Base-by-base conservation (phyloP, 2,797 vertebrate species). In the Eulemur albifrons region DNA sequence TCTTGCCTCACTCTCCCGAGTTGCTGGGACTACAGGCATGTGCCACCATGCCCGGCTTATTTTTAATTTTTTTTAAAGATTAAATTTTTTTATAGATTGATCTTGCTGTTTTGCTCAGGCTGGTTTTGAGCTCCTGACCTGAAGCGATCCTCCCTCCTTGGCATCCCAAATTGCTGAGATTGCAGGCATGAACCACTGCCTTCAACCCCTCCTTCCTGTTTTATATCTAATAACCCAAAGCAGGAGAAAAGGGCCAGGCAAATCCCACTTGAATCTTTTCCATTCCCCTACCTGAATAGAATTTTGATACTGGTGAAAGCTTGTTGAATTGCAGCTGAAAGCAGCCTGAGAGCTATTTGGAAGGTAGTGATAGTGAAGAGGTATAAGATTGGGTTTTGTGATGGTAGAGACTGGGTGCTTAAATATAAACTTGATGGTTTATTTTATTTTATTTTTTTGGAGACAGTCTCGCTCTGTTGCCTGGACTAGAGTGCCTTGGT, bases 161-260 rank as follows among this genome's bases (percentile, higher is more conserved):
- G 32, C 32, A 17, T n/a, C 32, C 63, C 32, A 65, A 65, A 17
- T 17, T 65, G 63, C 63, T 65, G 32, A 65, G 63, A 65, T 65
- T 18, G 9, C 15, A 65, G 32, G 63, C 17, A 17, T 65, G 63
- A n/a, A 32, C 15, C 63, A n/a, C 63, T 8, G 11, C 57, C 57
- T 4, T 10, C 25, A 27, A 12, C 57, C 25, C 59, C 14, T 80
- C 35, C 21, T 52, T 88, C 43, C 52, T 52, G 27, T 94, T 96
- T 81, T 72, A n/a, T 54, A 57, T 75, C 21, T 86, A 70, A 76
- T 95, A 88, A 94, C n/a, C 38, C 48, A 95, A 93, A 88, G 38
- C n/a, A 50, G 32, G 80, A 72, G 38, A 70, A 88, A 93, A 84
- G 52, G n/a, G 45, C 20, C 23, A n/a, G 43, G 70, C 35, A 84